Percentiles rank a stretch among this genome's conserved stretches.
Evolutionary conservation across 2,113 vertebrate genomes (phyloP).

Genomic region (Barbus barbus): DNA sequence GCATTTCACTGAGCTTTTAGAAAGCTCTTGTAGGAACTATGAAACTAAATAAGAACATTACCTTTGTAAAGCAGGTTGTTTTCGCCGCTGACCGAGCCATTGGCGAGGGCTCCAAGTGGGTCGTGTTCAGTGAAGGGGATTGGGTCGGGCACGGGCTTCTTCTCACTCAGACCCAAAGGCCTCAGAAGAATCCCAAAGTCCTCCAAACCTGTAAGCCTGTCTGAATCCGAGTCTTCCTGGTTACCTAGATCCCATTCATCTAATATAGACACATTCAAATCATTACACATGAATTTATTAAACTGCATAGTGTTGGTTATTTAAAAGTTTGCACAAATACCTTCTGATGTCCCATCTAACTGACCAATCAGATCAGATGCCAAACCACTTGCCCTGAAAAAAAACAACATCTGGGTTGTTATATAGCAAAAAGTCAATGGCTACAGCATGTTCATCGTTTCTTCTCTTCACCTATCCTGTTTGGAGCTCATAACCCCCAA

Average conservation of each 20-base stretch:
- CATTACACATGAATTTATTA: background rate
- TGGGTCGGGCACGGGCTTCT: conserved; percentile 76
- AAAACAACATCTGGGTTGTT: background rate
- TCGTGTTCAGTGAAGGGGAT: conserved; percentile 76
- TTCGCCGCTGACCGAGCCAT: conserved; percentile 54
- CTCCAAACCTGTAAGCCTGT: conserved; percentile 77
- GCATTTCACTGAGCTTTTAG: background rate
- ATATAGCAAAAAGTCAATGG: background rate
- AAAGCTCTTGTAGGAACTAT: background rate
- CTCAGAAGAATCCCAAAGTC: conserved; percentile 76
- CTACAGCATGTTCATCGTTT: background rate
- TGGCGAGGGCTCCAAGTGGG: conserved; percentile 75
- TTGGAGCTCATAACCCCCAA: conserved; percentile 62
- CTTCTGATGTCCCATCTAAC: conserved; percentile 76
- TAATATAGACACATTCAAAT: conserved; percentile 50
- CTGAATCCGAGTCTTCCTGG: conserved; percentile 66
- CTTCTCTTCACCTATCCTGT: conserved; percentile 67
- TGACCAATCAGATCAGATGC: conserved; percentile 79
- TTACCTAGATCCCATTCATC: conserved; percentile 79
- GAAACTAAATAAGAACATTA: conserved; percentile 32
- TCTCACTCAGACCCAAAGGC: conserved; percentile 77
- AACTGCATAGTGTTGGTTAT: background rate
- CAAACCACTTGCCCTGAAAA: conserved; percentile 70
- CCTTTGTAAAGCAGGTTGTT: conserved; percentile 63
- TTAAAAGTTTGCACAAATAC: conserved; percentile 57